Conservation (phyloP, 1,140 invertebrate genomes). For the Lepidurus couesii region DNA sequence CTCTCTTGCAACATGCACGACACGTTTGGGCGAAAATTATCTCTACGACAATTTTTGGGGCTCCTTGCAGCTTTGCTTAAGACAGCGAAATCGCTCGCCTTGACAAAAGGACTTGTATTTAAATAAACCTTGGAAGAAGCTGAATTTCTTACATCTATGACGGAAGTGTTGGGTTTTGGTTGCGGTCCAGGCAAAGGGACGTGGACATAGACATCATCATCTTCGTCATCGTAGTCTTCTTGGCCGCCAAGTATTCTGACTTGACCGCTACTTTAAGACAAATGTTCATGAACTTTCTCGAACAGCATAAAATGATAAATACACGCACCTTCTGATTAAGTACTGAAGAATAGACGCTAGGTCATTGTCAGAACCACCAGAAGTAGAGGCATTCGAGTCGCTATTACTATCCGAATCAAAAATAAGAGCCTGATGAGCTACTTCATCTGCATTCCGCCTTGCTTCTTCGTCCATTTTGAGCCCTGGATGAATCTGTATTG, state of each 20-base stretch:
- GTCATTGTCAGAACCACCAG: conserved; percentile 27
- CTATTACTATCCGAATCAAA: conserved; percentile 7
- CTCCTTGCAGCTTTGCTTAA: background rate
- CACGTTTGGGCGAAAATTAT: background rate
- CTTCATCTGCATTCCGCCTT: background rate
- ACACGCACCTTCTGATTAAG: conserved; percentile 28
- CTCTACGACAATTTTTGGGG: background rate
- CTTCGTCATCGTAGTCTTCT: conserved; percentile 25
- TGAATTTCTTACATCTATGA: background rate
- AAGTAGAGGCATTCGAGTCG: conserved; percentile 13
- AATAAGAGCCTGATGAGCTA: background rate
- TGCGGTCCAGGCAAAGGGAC: background rate
- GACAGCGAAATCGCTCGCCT: conserved; percentile 18
- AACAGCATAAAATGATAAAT: background rate
- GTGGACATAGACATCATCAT: background rate
- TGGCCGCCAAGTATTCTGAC: conserved; percentile 22
- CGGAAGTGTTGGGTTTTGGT: conserved; percentile 24
- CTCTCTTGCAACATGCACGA: background rate
- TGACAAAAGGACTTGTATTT: conserved; percentile 18
- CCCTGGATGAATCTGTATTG: background rate
- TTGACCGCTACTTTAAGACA: background rate
- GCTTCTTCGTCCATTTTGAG: background rate
- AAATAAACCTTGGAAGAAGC: background rate
- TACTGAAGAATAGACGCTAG: conserved; percentile 31
- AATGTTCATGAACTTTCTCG: background rate